A percentile compares a stretch with the other conserved stretches of the same genome.
phyloP scores from a whole-genome alignment of 2,888 invertebrate species.

The Rhodophaea formosa region DNA sequence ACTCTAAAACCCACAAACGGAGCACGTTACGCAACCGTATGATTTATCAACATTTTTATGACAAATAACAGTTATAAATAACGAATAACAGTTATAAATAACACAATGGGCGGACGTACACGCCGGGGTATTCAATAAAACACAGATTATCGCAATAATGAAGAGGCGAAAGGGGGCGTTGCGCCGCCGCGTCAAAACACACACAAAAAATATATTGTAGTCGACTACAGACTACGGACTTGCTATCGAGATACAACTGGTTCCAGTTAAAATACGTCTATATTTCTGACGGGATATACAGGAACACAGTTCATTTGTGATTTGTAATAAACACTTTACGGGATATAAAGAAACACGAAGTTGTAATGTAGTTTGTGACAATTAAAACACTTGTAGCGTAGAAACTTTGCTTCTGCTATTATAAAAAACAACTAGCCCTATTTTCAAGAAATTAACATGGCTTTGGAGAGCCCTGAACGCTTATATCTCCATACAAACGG shows the following conservation, averaged over 20 bases:
- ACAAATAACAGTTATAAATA: slow-evolving; percentile 34
- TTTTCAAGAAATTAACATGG: too few relatives aligned
- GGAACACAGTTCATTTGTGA: too few relatives aligned
- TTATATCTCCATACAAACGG: too few relatives aligned
- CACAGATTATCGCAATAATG: slow-evolving; percentile 54
- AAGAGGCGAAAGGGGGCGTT: slow-evolving; percentile 58
- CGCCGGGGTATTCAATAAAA: slow-evolving; percentile 46
- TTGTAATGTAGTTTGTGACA: too few relatives aligned
- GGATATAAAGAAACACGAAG: too few relatives aligned
- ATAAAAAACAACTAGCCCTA: too few relatives aligned
- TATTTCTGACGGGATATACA: too few relatives aligned
- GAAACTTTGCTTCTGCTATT: too few relatives aligned
- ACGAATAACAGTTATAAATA: slow-evolving; percentile 31
- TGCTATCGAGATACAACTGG: slow-evolving; percentile 17
- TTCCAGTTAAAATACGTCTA: background rate
- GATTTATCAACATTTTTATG: slow-evolving; percentile 29
- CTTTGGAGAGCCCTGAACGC: too few relatives aligned
- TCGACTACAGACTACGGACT: slow-evolving; percentile 24
- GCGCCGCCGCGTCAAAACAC: slow-evolving; percentile 29
- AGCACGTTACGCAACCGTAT: slow-evolving; percentile 8
- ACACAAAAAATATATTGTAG: slow-evolving; percentile 33
- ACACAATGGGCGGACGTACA: slow-evolving; percentile 46
- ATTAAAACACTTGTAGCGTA: too few relatives aligned
- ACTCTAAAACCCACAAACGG: background rate
- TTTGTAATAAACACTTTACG: too few relatives aligned